A percentile compares a stretch with the other conserved stretches of the same genome.
Evolutionary conservation across 1,140 invertebrate species (phyloP).

Genomic region (Heterodera carotae): DNA sequence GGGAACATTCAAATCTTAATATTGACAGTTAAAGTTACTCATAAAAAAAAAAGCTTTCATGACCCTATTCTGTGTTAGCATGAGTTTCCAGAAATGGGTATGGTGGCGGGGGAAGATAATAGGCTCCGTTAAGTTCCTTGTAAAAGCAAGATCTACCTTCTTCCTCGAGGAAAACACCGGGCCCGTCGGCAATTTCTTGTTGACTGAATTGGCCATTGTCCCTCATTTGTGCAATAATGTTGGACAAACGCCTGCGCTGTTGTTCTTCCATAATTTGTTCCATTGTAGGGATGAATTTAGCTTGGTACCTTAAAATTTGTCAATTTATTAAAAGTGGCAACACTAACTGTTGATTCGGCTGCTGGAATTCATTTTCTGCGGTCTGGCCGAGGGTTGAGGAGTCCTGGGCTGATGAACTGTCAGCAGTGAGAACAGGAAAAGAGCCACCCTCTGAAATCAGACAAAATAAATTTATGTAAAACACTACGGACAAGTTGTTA

Average conservation of each 20-base stretch:
- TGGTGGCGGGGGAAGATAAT: neutral
- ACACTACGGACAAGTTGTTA: too few relatives aligned
- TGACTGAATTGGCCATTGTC: conserved; percentile 3
- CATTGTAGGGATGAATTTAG: conserved; percentile 7
- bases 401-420: neutral
- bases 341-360: conserved; percentile 16
- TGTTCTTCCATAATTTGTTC: conserved; percentile 5
- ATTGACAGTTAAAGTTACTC: too few relatives aligned
- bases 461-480: neutral
- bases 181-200: conserved; percentile 4
- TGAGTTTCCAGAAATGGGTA: too few relatives aligned
- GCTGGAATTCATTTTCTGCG: conserved; percentile 15
- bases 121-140: neutral
- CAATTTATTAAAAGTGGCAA: neutral
- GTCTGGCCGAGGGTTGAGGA: neutral
- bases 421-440: conserved; percentile 5
- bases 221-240: conserved; percentile 23
- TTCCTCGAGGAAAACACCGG: conserved; percentile 10
- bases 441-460: conserved; percentile 19
- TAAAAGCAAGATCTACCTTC: neutral
- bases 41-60: neutral
- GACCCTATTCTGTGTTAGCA: too few relatives aligned
- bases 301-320: conserved; percentile 17
- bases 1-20: conserved; percentile 7
- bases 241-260: conserved; percentile 14